Conservation (phyloP, 1,140 invertebrate species). For the Drosophila lacteicornis region DNA sequence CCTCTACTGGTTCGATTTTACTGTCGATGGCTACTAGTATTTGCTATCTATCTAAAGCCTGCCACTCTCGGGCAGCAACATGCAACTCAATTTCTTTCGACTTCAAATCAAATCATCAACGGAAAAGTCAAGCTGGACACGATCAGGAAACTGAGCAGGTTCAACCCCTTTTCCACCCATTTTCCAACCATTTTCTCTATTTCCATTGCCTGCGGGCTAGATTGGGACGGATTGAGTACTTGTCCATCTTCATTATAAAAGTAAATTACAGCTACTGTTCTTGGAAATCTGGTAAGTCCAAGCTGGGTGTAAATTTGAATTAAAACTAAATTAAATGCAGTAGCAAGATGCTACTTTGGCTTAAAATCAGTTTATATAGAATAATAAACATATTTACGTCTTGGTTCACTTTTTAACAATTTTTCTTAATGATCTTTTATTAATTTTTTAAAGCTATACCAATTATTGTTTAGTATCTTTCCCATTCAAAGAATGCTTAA, state of each 20-base stretch:
- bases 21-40: slow-evolving; percentile 50
- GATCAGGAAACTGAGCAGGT: slow-evolving; percentile 56
- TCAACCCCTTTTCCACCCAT: slow-evolving; percentile 13
- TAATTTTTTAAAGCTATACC: too few relatives aligned
- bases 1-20: slow-evolving; percentile 26
- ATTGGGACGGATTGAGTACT: slow-evolving; percentile 41
- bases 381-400: too few relatives aligned
- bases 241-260: slow-evolving; percentile 62
- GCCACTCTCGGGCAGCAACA: slow-evolving; percentile 54
- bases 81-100: slow-evolving; percentile 65
- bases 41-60: slow-evolving; percentile 31
- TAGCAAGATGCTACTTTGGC: not conserved
- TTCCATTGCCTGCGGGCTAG: slow-evolving; percentile 19
- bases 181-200: slow-evolving; percentile 2
- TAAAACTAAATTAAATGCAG: not conserved
- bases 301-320: not conserved
- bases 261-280: slow-evolving; percentile 20
- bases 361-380: not conserved
- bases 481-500: slow-evolving; percentile 1
- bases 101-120: slow-evolving; percentile 48
- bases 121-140: slow-evolving; percentile 46
- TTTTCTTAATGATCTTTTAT: too few relatives aligned
- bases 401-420: not conserved
- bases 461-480: not conserved
- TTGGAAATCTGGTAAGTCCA: not conserved